Evolutionary conservation across 1,140 invertebrate genomes (phyloP).

Genomic region (Odontomachus brunneus): DNA sequence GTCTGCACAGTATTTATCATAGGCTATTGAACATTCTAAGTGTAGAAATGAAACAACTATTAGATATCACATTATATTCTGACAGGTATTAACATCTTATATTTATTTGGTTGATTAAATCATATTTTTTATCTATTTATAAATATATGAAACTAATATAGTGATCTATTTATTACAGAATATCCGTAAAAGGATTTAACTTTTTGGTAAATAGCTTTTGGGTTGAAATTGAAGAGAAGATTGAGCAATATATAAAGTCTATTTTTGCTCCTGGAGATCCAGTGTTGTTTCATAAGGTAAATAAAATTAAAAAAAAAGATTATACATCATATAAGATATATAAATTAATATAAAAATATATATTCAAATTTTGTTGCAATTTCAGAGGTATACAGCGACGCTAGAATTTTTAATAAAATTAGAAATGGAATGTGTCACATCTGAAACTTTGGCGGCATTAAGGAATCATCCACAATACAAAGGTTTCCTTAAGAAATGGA

Average conservation of each 20-base stretch:
- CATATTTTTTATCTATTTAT: slow-evolving; percentile 8
- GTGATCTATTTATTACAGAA: slow-evolving; percentile 72
- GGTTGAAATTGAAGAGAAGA: slow-evolving; percentile 92
- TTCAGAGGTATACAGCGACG: slow-evolving; percentile 91
- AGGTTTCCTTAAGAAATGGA: slow-evolving; percentile 94
- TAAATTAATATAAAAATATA: slow-evolving; percentile 4
- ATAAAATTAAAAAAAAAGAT: slow-evolving; percentile 29
- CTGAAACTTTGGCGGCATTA: slow-evolving; percentile 86
- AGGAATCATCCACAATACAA: slow-evolving; percentile 89
- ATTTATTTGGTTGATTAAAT: not conserved
- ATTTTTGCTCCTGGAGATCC: slow-evolving; percentile 97
- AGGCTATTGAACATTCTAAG: slow-evolving; percentile 91
- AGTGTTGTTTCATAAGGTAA: slow-evolving; percentile 92
- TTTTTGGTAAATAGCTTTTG: slow-evolving; percentile 96
- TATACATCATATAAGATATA: slow-evolving; percentile 3
- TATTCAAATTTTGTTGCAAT: slow-evolving; percentile 32
- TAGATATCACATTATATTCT: slow-evolving; percentile 87
- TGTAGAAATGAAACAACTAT: slow-evolving; percentile 87
- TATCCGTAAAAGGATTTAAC: slow-evolving; percentile 90
- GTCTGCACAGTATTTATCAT: slow-evolving; percentile 91
- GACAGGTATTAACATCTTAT: slow-evolving; percentile 84
- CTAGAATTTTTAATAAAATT: slow-evolving; percentile 92
- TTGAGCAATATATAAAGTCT: slow-evolving; percentile 91
- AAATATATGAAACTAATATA: not conserved
- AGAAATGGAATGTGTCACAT: slow-evolving; percentile 88